Evolutionary conservation across 2,797 vertebrate species (phyloP).

Genomic region (Crocodylus rhombifer): DNA sequence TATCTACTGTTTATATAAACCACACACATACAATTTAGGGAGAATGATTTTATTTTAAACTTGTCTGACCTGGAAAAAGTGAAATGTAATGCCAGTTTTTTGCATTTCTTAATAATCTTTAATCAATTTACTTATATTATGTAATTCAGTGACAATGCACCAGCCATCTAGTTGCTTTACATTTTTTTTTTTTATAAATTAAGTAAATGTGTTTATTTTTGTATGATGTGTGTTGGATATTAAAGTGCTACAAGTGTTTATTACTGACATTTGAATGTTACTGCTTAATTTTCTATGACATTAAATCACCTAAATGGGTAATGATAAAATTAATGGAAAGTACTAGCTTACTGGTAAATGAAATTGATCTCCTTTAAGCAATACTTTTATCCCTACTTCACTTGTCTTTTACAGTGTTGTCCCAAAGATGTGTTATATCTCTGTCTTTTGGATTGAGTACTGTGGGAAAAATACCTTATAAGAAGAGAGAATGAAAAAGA

Average conservation of each 20-base stretch:
- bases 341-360: not conserved
- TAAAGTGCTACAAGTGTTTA: not conserved
- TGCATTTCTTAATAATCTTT: not conserved
- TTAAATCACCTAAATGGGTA: not conserved
- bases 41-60: not conserved
- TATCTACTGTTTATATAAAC: constrained; percentile 2
- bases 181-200: not conserved
- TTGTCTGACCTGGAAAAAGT: not conserved
- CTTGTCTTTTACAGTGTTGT: not conserved
- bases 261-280: not conserved
- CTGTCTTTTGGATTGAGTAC: not conserved
- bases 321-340: constrained; percentile 21
- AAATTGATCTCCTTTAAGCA: not conserved
- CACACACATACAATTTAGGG: not conserved
- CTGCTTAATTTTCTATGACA: not conserved
- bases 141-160: constrained; percentile 1
- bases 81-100: not conserved
- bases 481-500: not conserved
- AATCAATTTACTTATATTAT: not conserved
- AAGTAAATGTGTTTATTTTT: not conserved
- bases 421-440: too few relatives aligned
- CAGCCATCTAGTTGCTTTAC: not conserved
- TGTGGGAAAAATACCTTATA: not conserved
- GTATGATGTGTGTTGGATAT: not conserved
- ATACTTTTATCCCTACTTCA: constrained; percentile 26